A percentile compares a stretch with the other conserved stretches of the same genome.
Evolutionary conservation across 37 sponge, comb jelly and placozoan genomes (phyloP).

Genomic region (Hormiphora californensis): DNA sequence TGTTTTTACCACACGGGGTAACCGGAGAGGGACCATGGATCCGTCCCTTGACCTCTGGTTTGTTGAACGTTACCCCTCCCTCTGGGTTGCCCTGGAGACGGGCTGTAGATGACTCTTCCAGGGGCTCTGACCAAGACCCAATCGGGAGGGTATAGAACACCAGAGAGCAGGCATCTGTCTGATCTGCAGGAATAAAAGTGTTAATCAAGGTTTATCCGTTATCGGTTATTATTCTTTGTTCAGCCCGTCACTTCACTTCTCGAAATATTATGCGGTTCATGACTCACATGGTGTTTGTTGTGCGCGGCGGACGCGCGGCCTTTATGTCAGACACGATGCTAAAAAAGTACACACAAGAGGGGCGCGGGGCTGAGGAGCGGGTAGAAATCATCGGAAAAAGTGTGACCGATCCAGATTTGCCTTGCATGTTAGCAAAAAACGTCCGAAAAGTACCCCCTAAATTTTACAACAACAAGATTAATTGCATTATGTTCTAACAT

Average conservation of each 20-base stretch:
- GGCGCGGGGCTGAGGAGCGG: neutral
- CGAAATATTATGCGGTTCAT: neutral
- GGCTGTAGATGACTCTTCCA: neutral
- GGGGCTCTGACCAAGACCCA: conserved; percentile 7
- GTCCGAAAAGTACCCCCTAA: too few species aligned
- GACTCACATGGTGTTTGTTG: neutral
- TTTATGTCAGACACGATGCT: conserved; percentile 21
- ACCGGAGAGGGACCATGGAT: neutral
- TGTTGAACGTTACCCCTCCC: neutral
- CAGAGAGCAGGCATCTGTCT: neutral
- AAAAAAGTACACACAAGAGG: conserved; percentile 7
- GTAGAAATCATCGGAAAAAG: too few species aligned
- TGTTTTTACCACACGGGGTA: neutral
- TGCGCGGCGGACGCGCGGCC: too few species aligned
- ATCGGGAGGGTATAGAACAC: neutral
- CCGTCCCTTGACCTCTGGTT: neutral
- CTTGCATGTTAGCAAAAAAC: too few species aligned
- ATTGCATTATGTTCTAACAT: too few species aligned
- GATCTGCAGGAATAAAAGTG: neutral
- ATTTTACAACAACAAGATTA: too few species aligned
- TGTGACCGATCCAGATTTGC: too few species aligned
- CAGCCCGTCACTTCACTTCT: neutral
- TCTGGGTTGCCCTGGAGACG: conserved; percentile 43
- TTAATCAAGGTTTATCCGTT: neutral
- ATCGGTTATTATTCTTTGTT: neutral